These are phyloP conservation scores for Euplagia quadripunctaria DNA, from an alignment of 2,888 invertebrate genomes.

Conservation along the genomic window DNA sequence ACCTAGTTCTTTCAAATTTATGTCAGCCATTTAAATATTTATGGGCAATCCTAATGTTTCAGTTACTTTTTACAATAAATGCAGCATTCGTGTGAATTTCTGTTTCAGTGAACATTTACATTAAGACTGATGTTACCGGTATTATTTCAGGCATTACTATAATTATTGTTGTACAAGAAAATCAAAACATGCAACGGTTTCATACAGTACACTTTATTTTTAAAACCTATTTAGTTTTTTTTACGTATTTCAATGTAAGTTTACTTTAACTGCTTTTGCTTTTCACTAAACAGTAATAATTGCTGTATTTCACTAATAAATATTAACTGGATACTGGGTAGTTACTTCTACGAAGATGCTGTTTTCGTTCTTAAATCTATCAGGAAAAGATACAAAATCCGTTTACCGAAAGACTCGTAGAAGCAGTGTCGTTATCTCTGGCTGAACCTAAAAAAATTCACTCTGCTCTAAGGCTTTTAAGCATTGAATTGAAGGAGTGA, in stretches of 20 bases:
- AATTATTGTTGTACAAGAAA: background rate
- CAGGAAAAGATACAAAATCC: background rate
- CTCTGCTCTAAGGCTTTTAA: too few species aligned
- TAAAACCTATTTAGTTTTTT: background rate
- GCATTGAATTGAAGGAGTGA: too few species aligned
- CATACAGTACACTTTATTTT: background rate
- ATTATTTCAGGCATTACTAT: background rate
- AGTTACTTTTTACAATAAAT: constrained; percentile 12
- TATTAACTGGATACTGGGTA: too few species aligned
- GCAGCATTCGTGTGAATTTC: constrained; percentile 19
- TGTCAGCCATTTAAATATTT: constrained; percentile 24
- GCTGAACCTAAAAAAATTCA: too few species aligned
- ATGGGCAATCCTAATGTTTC: constrained; percentile 11
- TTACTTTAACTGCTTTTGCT: background rate
- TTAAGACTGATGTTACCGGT: background rate
- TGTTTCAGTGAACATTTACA: constrained; percentile 8
- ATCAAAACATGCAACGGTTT: constrained; percentile 9
- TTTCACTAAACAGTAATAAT: background rate
- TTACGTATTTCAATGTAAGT: background rate
- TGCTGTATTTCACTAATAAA: too few species aligned
- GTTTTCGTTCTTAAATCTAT: background rate
- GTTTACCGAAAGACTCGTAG: background rate
- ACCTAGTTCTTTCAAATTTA: constrained; percentile 24
- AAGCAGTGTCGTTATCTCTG: background rate
- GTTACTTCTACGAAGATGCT: background rate